Base-by-base conservation (phyloP, 2,888 invertebrate species). In the Graphium colonna region DNA sequence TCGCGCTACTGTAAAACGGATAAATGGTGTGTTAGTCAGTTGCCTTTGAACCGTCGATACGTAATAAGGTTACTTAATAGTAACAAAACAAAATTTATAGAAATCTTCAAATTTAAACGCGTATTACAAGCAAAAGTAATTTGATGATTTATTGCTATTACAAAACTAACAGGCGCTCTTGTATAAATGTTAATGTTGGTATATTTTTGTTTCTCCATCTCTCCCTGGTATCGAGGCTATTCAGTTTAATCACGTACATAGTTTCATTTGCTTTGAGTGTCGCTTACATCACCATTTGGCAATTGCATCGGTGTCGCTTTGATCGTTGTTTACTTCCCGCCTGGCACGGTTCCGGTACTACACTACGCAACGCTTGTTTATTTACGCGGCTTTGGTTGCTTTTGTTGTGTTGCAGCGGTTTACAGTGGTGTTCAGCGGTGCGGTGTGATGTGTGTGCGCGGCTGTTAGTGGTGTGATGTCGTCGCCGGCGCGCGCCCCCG, bases 361-460 rank as follows among this genome's bases (percentile, higher is more conserved):
- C 31, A 26, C 77, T 62, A 86, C 84, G 86, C 81, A 63, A 60
- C 68, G n/a, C n/a, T 21, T 2, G 62, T 75, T 71, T 79, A 88
- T 88, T 86, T 83, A 87, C 64, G 81, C 79, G 75, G 86, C 85
- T 85, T 83, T 76, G 73, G 78, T 81, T 76, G 82, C 79, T 71
- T 80, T 66, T 82, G 73, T 79, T 82, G 65, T 87, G 84, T 88
- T 88, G 79, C 88, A 89, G 88, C 75, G 66, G 80, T 81, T 79
- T 74, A 70, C 83, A 84, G 82, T 79, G 84, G 75, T 70, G 76
- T 61, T 68, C 66, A 66, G 62, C 67, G 73, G 77, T 69, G 74
- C 69, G 64, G 77, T 75, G 80, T 77, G 75, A 79, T 84, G 80
- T 69, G 64, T 65, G 60, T 59, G 62, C 60, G 59, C 55, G 60